Base-by-base conservation (phyloP, 2,113 vertebrate genomes). In the Grammomys dolichurus region DNA sequence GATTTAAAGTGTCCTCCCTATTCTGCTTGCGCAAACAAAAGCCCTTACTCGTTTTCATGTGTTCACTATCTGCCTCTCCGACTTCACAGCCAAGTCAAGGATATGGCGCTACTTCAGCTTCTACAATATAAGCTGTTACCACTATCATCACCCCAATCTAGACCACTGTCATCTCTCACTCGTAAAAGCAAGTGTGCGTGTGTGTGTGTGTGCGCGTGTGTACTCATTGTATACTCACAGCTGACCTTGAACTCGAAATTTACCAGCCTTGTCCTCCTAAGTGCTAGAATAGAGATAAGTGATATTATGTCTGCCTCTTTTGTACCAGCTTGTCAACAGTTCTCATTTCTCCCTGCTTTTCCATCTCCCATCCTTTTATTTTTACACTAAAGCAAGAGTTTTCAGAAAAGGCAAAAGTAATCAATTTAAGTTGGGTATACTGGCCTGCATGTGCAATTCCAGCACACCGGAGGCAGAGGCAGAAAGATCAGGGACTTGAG, bases 341-440 rank as follows among this genome's bases (percentile, higher is more conserved):
- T 67, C 5, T 19, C 73, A 12, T 54, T 92, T 60, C 20, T 22
- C 77, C 33, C 20, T 73, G 22, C 9, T 92, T 92, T 33, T 17
- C 19, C 16, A 4, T 36, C 7, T 65, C 43, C n/a, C 63, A 22
- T 58, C 17, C 13, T 33, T 82, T 81, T 77, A 11, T 58, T 60
- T 69, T 7, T 43, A 90, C 14, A 75, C 17, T 77, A 87, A 75
- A 93, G 5, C 54, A 76, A 43, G 5, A 48, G 20, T 69, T 96
- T 85, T 92, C 76, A 75, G 48, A 69, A 94, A 95, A 16, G 76
- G n/a, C 12, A 96, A 67, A 93, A 73, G 90, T 54, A 7, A 91
- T 67, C 36, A 73, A 7, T 3, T 87, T 54, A 24, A n/a, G 33
- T 20, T 69, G 8, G 28, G 63, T 31, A 48, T 69, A 69, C 28